Base-by-base conservation (phyloP, 2,888 invertebrate species). In the Oligia latruncula region DNA sequence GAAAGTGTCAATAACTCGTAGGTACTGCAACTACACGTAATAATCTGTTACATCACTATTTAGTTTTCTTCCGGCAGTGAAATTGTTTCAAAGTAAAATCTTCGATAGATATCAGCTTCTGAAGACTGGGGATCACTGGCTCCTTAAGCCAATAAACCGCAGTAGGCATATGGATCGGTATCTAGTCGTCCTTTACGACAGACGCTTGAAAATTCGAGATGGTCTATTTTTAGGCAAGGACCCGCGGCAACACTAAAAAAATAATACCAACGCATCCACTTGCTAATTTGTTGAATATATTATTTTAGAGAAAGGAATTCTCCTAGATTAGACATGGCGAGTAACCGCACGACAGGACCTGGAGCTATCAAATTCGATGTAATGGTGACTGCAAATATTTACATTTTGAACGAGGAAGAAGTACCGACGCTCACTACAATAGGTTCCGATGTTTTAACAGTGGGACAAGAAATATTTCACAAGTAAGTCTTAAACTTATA, bases 341-440 rank as follows among this genome's bases (percentile, higher is more conserved):
- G 98, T 29, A 98, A 98, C 90, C 97, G 97, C 82, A 96, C 96
- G 17, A 97, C 97, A 0, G 98, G 98, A 0, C 97, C 98, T 0
- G 98, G 98, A 0, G 93, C 93, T 0, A 93, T 98, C 9, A 95
- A 95, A 79, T 96, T 98, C 90, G 93, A 95, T 80, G 94, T 95
- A 2, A 91, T 94, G 87, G 97, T 97, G 4, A 93, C 96, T 35
- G 96, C 96, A 4, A 98, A 97, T 88, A 97, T 98, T 64, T 98
- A 97, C 88, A 97, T 98, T 84, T 90, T 98, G 76, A 97, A 98
- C 55, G 97, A 97, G 89, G 97, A 98, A 91, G 98, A 98, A 89
- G 98, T 98, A 0, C 98, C 98, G 4, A 97, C 98, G 1, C 94
- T 98, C 68, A 98, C 98, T 0, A 98, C 98, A 4, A 96, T 98